Base-by-base conservation (phyloP, 2,888 invertebrate genomes). In the Phengaris arion region DNA sequence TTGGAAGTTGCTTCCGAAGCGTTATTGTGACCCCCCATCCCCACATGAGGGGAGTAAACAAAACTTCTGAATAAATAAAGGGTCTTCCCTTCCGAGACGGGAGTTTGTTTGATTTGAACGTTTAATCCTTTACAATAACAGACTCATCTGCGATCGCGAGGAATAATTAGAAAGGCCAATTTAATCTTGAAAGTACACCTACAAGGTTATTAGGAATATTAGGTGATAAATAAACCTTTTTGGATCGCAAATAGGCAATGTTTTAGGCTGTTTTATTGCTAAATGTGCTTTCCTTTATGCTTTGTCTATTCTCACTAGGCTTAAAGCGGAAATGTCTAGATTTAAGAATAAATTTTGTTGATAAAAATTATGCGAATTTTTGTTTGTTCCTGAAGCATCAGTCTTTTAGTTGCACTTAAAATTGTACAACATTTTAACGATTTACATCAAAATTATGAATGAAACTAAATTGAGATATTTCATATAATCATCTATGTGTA, bases 21-120 rank as follows among this genome's bases (percentile, higher is more conserved):
- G 83, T 84, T 85, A 84, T 85, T 83, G 83, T 87, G 86, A 85
- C 87, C 80, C 84, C 84, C 85, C 83, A 84, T 83, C 81, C 78
- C 81, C 81, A 79, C 80, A 68, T 75, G 77, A 83, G 86, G 87
- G 85, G 87, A 88, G 89, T 89, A 90, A 91, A 92, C 92, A 92
- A 92, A 92, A 90, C 91, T 93, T 91, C 89, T 90, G 91, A 93
- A 93, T 93, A 93, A 93, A 92, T 92, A 92, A 93, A 91, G 87
- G 91, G 91, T 80, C 89, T 89, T 90, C 87, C 86, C 85, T 84
- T 85, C 84, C 85, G 81, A 85, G 88, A 88, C 85, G 84, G 84
- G 82, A 83, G 84, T 87, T 89, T 89, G 89, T 91, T 91, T 91
- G 90, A 92, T 92, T 93, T 92, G 91, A 92, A 93, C 92, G 89